Evolutionary conservation across 2,797 vertebrate species (phyloP).

Genomic region (Bryconaethiops microstoma): DNA sequence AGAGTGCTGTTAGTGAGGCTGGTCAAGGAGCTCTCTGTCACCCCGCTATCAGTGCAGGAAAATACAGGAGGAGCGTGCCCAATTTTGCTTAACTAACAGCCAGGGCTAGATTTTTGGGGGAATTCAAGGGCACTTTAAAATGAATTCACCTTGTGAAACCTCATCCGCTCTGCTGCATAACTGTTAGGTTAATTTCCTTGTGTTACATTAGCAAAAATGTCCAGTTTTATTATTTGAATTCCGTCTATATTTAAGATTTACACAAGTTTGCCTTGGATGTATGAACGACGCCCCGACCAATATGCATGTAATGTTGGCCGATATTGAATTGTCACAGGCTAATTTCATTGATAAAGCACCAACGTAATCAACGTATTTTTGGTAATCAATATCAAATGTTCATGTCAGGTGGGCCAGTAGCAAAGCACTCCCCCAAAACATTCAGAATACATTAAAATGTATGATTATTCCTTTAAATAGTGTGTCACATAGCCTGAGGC

Average conservation of each 20-base stretch:
- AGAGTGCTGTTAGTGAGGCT: conserved; percentile 66
- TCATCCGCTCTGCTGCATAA: background rate
- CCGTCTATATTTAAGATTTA: background rate
- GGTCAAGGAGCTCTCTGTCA: conserved; percentile 75
- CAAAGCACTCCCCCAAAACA: too few relatives aligned
- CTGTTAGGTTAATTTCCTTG: background rate
- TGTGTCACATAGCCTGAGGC: conserved; percentile 11
- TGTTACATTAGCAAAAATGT: too few relatives aligned
- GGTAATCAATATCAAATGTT: too few relatives aligned
- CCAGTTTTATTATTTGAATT: background rate
- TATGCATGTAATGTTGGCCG: background rate
- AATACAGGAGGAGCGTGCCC: conserved; percentile 70
- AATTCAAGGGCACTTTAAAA: background rate
- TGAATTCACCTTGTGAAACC: background rate
- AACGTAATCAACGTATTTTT: too few relatives aligned
- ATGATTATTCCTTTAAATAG: conserved; percentile 27
- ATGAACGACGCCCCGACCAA: background rate
- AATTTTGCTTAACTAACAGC: conserved; percentile 58
- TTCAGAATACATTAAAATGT: too few relatives aligned
- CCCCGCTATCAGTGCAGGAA: conserved; percentile 81
- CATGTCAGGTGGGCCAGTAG: too few relatives aligned
- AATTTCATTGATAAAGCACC: too few relatives aligned
- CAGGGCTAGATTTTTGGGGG: conserved; percentile 47
- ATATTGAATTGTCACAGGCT: background rate
- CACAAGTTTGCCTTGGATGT: background rate